phyloP scores from a whole-genome alignment of 2,888 invertebrate species.

The Lithosia quadra region DNA sequence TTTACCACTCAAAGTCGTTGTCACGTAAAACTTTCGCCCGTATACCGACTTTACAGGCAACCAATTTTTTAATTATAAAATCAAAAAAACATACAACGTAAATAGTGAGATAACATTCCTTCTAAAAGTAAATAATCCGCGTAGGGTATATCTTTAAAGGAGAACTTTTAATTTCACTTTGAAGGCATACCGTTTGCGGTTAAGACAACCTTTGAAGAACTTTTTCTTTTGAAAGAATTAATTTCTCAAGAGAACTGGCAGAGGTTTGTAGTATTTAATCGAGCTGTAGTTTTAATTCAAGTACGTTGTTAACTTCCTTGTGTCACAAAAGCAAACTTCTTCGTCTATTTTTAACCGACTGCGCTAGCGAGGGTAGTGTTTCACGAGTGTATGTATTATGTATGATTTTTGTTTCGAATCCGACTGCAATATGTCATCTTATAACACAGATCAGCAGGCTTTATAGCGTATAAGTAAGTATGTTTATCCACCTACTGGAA shows the following conservation, averaged over 20 bases:
- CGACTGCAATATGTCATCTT: too few species aligned
- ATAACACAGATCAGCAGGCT: too few species aligned
- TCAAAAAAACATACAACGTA: too few species aligned
- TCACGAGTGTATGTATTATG: too few species aligned
- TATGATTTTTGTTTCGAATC: too few species aligned
- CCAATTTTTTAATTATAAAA: too few species aligned
- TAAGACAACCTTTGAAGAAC: conserved; percentile 11
- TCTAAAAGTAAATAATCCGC: neutral
- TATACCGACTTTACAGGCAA: too few species aligned
- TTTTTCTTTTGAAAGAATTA: conserved; percentile 23
- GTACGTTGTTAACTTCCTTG: neutral
- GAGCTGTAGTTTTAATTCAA: conserved; percentile 13
- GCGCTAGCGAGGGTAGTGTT: neutral
- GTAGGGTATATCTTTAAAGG: conserved; percentile 8
- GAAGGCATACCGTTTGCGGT: conserved; percentile 10
- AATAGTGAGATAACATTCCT: neutral
- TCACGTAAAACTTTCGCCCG: too few species aligned
- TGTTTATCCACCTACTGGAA: too few species aligned
- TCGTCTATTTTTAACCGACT: neutral
- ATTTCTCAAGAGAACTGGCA: conserved; percentile 20
- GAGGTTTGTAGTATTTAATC: conserved; percentile 16
- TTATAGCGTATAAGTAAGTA: too few species aligned
- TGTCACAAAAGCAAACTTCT: neutral
- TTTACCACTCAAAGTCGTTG: too few species aligned
- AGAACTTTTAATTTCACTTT: conserved; percentile 32